Evolutionary conservation across 2,888 invertebrate species (phyloP), one percentile per base, ranked within the genome.

Genomic region (Lochmaea capreae): DNA sequence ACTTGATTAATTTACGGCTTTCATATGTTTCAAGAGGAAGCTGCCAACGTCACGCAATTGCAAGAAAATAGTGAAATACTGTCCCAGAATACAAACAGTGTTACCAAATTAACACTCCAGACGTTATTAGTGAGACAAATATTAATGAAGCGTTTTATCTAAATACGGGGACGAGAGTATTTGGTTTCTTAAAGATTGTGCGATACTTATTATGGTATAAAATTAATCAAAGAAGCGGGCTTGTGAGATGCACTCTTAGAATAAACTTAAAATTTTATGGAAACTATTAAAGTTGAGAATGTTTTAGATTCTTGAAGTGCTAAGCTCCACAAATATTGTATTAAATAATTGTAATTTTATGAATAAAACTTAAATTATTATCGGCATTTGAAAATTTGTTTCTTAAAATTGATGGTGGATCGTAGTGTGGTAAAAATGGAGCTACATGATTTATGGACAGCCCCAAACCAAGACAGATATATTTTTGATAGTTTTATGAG

Each of bases 41-140:
- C 68, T 71, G 73, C 72, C 71, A 71, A 58, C 77, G 79, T 77
- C 75, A 76, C 78, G 79, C 78, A 14, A 73, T 57, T 73, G 76
- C 78, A 73, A 78, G 77, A 78, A 73, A 70, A 79, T 76, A 75
- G 72, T 78, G 78, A 54, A 65, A 66, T 70, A 63, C 73, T 76
- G 76, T 77, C 76, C 65, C 65, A 65, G 66, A 71, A 72, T 68
- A 75, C 70, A 71, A 67, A 75, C 70, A 67, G 58, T 75, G 77
- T 59, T 74, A 75, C 78, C 70, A 80, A 76, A 78, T 78, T 79
- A 79, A 74, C 77, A 74, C 66, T 61, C 43, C 73, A 76, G 74
- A 69, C 73, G 69, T 75, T 72, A 76, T 77, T 76, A 70, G 72
- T 65, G 70, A 65, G 71, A 65, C 65, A 71, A 65, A 16, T 71